Evolutionary conservation across 2,797 vertebrate genomes (phyloP).

Genomic region (Gila robusta): DNA sequence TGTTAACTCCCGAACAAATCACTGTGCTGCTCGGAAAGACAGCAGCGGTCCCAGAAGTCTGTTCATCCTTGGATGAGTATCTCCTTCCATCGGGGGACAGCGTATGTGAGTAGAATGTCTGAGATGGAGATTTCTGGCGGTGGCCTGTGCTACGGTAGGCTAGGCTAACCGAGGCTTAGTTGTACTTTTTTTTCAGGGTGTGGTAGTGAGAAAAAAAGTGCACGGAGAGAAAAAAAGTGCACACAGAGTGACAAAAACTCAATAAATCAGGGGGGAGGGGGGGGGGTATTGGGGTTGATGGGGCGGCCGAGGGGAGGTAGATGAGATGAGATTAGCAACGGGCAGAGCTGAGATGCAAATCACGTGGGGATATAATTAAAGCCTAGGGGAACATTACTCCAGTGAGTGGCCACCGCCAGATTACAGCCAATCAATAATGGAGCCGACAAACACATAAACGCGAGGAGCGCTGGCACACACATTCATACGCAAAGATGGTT

Average conservation of each 20-base stretch:
- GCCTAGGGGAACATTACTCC: conserved; percentile 74
- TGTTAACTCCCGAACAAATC: conserved; percentile 27
- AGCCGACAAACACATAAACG: conserved; percentile 52
- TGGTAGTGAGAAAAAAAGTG: conserved; percentile 62
- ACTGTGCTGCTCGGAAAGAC: not conserved
- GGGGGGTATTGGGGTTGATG: conserved; percentile 72
- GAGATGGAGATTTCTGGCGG: conserved; percentile 32
- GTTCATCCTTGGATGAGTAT: conserved; percentile 44
- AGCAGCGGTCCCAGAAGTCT: conserved; percentile 14
- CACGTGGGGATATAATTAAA: conserved; percentile 81
- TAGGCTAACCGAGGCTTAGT: conserved; percentile 35
- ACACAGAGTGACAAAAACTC: conserved; percentile 77
- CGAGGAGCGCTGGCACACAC: conserved; percentile 6
- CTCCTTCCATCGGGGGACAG: not conserved
- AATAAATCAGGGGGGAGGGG: conserved; percentile 77
- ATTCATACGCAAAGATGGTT: conserved; percentile 7
- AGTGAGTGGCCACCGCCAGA: conserved; percentile 74
- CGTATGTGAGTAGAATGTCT: not conserved
- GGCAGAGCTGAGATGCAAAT: conserved; percentile 72
- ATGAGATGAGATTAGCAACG: conserved; percentile 75
- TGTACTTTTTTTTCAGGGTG: conserved; percentile 45
- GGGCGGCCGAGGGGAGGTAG: conserved; percentile 68
- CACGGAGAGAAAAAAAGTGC: conserved; percentile 52
- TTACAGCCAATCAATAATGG: conserved; percentile 78
- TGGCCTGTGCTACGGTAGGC: conserved; percentile 48